Evolutionary conservation across 2,797 vertebrate species (phyloP).

Genomic region (Todus mexicanus): DNA sequence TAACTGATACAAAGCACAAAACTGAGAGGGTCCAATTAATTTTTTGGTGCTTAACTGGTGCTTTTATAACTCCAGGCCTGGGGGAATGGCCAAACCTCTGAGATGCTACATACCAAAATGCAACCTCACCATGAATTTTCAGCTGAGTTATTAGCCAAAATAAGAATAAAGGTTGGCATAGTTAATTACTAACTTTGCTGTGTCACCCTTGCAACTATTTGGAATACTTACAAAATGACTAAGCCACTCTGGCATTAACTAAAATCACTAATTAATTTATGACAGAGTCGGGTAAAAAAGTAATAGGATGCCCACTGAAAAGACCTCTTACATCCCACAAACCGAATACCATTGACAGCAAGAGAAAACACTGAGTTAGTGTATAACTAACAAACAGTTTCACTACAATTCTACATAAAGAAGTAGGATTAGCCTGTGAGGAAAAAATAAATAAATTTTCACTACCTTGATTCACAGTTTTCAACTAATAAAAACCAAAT

Average conservation of each 20-base stretch:
- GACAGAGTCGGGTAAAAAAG: not conserved
- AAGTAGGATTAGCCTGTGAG: not conserved
- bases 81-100: not conserved
- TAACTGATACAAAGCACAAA: not conserved
- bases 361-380: constrained; percentile 2
- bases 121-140: not conserved
- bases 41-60: not conserved
- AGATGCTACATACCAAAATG: not conserved
- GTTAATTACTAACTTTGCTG: constrained; percentile 29
- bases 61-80: not conserved
- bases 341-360: not conserved
- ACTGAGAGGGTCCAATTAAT: not conserved
- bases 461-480: not conserved
- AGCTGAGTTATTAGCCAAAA: not conserved
- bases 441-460: not conserved
- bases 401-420: not conserved
- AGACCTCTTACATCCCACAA: not conserved
- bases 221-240: constrained; percentile 14
- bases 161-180: not conserved
- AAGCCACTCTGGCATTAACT: not conserved
- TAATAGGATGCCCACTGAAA: not conserved
- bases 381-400: not conserved
- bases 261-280: constrained; percentile 51
- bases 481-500: not conserved
- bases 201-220: constrained; percentile 2